phyloP scores from a whole-genome alignment of 2,888 invertebrate genomes.

The Synergus japonicus region DNA sequence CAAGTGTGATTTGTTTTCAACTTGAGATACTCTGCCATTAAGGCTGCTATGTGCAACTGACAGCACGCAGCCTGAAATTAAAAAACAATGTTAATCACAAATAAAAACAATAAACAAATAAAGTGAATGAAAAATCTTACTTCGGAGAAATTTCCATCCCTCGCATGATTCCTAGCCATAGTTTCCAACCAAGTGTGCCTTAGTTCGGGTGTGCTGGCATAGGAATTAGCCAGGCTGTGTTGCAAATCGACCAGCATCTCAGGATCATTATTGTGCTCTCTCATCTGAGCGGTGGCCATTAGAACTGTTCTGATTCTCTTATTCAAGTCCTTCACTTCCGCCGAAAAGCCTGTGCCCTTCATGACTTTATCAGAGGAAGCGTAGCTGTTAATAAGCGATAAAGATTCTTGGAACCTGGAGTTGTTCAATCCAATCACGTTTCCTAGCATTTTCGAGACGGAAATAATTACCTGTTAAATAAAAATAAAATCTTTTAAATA shows the following conservation, averaged over 20 bases:
- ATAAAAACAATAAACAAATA: conserved; percentile 2
- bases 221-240: conserved; percentile 94
- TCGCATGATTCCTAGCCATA: conserved; percentile 91
- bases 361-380: conserved; percentile 95
- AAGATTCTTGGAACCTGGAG: conserved; percentile 95
- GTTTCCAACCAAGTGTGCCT: conserved; percentile 97
- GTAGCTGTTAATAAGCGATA: conserved; percentile 95
- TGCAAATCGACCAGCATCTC: conserved; percentile 95
- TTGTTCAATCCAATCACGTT: conserved; percentile 94
- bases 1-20: conserved; percentile 85
- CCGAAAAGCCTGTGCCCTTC: conserved; percentile 93
- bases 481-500: conserved; percentile 26
- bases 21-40: conserved; percentile 95
- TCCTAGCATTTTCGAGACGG: conserved; percentile 95
- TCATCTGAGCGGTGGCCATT: conserved; percentile 95
- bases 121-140: conserved; percentile 76
- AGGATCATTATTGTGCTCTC: conserved; percentile 93
- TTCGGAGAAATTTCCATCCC: conserved; percentile 92
- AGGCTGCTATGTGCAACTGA: conserved; percentile 95
- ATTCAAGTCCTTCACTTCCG: conserved; percentile 95
- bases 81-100: conserved; percentile 28
- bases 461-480: conserved; percentile 89
- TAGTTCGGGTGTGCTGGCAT: conserved; percentile 95
- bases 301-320: conserved; percentile 95
- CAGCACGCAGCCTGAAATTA: conserved; percentile 90